Evolutionary conservation across 2,888 invertebrate genomes (phyloP), one percentile per base, ranked within the genome.

Genomic region (Drosophila flavopinicola): DNA sequence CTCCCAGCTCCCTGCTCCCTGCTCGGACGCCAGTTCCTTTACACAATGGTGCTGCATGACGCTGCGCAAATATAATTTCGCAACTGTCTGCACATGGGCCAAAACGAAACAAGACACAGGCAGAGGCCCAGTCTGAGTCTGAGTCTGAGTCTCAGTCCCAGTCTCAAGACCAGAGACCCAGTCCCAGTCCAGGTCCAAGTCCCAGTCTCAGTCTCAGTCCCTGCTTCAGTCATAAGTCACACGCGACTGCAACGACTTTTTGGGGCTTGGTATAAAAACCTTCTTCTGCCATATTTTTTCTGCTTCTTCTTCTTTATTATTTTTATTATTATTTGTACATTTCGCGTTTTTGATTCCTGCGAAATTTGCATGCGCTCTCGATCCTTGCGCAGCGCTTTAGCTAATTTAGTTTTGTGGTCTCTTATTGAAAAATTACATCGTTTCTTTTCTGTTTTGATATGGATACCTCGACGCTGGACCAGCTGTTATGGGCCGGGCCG

Each of bases 41-140:
- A 83, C 66, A 80, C 85, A 85, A 85, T 85, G 80, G 76, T 61
- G 73, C 68, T 39, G 69, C 76, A 85, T 82, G 80, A 82, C 83
- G 86, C 57, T 71, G 82, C 84, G 75, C 76, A 84, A 88, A 88
- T 83, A 89, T 85, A 89, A 89, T 89, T 89, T 89, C 88, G 89
- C 89, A 89, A 83, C 89, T 89, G 88, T 89, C 88, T 88, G 88
- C 88, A 89, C 89, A 89, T 89, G 86, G 72, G 44, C 64, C 70
- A 52, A 64, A 79, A 82, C 84, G 79, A 65, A 84, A 77, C 82
- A 65, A 86, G 75, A 69, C 69, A 66, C 74, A 35, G 48, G 29
- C 17, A 13, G 38, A 53, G 52, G 10, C 15, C 23, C 42, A 58
- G 58, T 35, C 48, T 32, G 47, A 51, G 53, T 0, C n/a, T n/a